Evolutionary conservation across 2,888 invertebrate species (phyloP), one percentile per base, ranked within the genome.

Genomic region (Lasioglossum oenotherae): DNA sequence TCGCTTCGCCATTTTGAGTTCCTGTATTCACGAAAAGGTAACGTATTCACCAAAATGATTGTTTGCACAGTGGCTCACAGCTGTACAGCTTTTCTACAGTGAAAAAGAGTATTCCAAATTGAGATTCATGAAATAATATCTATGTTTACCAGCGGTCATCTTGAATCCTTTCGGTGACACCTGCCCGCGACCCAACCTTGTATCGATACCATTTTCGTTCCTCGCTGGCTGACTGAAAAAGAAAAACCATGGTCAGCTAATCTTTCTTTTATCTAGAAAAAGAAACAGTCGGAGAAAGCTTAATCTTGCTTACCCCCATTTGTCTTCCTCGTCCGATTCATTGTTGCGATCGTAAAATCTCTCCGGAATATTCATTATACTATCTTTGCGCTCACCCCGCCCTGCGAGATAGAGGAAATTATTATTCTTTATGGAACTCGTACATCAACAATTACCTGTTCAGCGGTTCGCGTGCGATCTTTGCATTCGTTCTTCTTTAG

Each of bases 1-100:
- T 98, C 90, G 99, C 97, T 95, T 98, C 98, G 6, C 98, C 98
- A 86, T 97, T 96, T 91, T 97, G 97, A 82, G 97, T 97, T 88
- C 96, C 96, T 93, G 69, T 41, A 87, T 74, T 46, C 67, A 23
- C 2, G 4, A n/a, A 44, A 75, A 41, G 38, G n/a, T 2, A n/a
- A 60, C 4, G 10, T 1, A 8, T 31, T 14, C 16, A 23, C 49
- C 72, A 73, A 75, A 76, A 44, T 49, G 19, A 64, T 49, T 41
- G 6, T 16, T 41, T 38, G 14, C 10, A n/a, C 10, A 12, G n/a
- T 57, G 57, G 57, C 4, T 31, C 31, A 1, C 23, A 49, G 19
- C 23, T 4, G 23, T 16, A 46, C 4, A 46, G 46, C 44, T 44
- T 44, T 44, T 44, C 44, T 44, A 44, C 12, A 12, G 12, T 12